phyloP scores from a whole-genome alignment of 2,888 invertebrate species.

The Melanostoma scalare region DNA sequence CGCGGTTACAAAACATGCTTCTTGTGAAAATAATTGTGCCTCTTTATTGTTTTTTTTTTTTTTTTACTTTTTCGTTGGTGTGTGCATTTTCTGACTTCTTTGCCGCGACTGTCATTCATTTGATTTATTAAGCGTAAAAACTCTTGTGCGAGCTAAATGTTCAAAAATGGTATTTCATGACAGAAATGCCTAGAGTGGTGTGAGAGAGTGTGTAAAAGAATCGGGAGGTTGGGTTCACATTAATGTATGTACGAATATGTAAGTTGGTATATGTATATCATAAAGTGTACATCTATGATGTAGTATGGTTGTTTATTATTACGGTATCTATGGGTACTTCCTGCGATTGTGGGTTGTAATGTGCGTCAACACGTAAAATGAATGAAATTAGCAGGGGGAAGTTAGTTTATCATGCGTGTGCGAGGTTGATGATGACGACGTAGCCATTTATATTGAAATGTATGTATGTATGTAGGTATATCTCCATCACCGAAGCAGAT shows the following conservation, averaged over 20 bases:
- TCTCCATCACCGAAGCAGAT: neutral
- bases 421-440: conserved; percentile 8
- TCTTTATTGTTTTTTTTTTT: conserved; percentile 34
- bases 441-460: neutral
- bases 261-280: neutral
- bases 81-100: conserved; percentile 19
- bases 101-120: conserved; percentile 48
- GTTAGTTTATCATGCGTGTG: conserved; percentile 16
- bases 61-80: neutral
- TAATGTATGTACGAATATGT: no score
- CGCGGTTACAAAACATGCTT: conserved; percentile 1
- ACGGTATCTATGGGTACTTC: conserved; percentile 29
- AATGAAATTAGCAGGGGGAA: conserved; percentile 51
- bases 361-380: conserved; percentile 60
- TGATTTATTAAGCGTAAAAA: conserved; percentile 71
- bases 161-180: conserved; percentile 63
- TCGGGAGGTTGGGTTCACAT: no score
- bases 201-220: neutral
- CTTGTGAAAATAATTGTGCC: conserved; percentile 12
- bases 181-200: conserved; percentile 49
- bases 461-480: conserved; percentile 3
- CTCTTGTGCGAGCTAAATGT: conserved; percentile 55
- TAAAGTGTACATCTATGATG: conserved; percentile 6
- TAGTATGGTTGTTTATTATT: neutral
- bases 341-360: conserved; percentile 40